Base-by-base conservation (phyloP, 2,888 invertebrate genomes). In the Pilophorus perplexus region DNA sequence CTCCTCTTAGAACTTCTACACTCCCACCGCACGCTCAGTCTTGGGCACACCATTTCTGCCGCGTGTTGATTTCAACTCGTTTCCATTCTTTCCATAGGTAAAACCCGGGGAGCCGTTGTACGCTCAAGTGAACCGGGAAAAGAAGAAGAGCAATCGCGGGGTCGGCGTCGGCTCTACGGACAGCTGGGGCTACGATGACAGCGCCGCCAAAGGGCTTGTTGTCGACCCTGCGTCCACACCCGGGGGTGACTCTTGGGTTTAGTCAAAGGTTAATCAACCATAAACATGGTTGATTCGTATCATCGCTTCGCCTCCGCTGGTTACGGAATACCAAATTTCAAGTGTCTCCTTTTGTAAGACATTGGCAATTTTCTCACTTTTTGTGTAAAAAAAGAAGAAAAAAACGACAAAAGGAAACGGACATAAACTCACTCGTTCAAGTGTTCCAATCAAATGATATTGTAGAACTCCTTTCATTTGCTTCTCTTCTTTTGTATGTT, bases 91-190 rank as follows among this genome's bases (percentile, higher is more conserved):
- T n/a, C n/a, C n/a, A 76, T 76, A 81, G 77, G 79, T 79, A 72
- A 80, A 80, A 76, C 80, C 82, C 71, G 81, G 82, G 71, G 85
- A 85, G 75, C 84, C 85, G 50, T 78, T 84, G 60, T 85, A 85
- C 76, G 85, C 85, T 72, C 84, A 84, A 78, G 84, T 85, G 71
- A 84, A 85, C 74, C 79, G 84, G 75, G 84, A 84, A 74, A 83
- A 83, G 76, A 85, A 85, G 74, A 81, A 82, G 72, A 70, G 68
- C 38, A 82, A 82, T 73, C 79, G 82, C 44, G 75, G 75, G 68
- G 74, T 75, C 62, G 78, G 79, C 69, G 73, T 73, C 28, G 72
- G 66, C 16, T 70, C 72, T 18, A 72, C 72, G 22, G 74, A 73
- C n/a, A 73, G 73, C 22, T 74, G 74, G 74, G 72, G 72, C 10